Conservation (phyloP, 2,888 invertebrate genomes). For the Cephus pygmeus region DNA sequence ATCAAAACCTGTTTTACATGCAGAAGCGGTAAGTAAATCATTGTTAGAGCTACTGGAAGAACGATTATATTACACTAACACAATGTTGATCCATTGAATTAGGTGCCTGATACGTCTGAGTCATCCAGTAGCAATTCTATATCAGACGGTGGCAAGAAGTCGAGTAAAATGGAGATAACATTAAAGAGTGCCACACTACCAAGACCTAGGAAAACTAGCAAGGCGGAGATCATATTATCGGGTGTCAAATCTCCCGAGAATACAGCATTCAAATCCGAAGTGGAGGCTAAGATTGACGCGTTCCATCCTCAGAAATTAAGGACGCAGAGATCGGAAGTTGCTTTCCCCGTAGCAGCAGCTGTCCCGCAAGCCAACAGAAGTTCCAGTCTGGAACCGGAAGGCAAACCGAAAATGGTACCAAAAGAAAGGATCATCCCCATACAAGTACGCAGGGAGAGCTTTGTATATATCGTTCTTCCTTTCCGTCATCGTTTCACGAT, state of each 20-base stretch:
- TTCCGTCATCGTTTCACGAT: not conserved
- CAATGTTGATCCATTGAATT: not conserved
- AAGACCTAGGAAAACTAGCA: conserved; percentile 72
- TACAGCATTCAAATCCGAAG: conserved; percentile 55
- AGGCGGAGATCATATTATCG: conserved; percentile 74
- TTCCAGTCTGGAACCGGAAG: conserved; percentile 70
- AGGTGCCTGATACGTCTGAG: conserved; percentile 18
- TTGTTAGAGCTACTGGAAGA: not conserved
- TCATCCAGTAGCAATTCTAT: conserved; percentile 20
- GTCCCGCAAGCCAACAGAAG: conserved; percentile 64
- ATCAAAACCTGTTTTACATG: conserved; percentile 38
- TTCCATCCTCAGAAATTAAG: conserved; percentile 63
- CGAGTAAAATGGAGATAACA: conserved; percentile 74
- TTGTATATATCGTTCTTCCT: not conserved
- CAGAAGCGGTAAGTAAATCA: conserved; percentile 41
- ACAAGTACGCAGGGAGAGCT: conserved; percentile 42
- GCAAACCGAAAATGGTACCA: conserved; percentile 53
- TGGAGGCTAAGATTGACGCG: conserved; percentile 58
- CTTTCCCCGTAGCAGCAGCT: conserved; percentile 69
- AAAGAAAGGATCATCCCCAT: conserved; percentile 79
- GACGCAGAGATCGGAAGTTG: conserved; percentile 70
- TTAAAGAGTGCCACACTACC: conserved; percentile 77
- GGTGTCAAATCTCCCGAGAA: conserved; percentile 58
- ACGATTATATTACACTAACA: not conserved
- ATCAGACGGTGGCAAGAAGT: conserved; percentile 64